Evolutionary conservation across 2,113 vertebrate genomes (phyloP), one percentile per base, ranked within the genome.

Genomic region (Promerops cafer): DNA sequence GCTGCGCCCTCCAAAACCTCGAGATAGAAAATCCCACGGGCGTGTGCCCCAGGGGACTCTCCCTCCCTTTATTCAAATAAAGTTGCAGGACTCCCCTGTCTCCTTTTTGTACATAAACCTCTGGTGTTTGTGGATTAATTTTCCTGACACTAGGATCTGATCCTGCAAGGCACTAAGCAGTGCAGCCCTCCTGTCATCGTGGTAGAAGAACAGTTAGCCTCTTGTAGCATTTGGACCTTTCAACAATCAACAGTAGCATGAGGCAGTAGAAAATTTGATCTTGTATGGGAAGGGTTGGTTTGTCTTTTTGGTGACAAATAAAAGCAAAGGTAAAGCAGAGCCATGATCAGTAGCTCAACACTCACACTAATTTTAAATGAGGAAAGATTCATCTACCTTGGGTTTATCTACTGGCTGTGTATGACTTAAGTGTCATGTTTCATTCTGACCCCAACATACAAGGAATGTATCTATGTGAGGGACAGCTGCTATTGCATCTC

Each of bases 1-100:
- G 12, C 40, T 39, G 59, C 0, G 0, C 28, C 18, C 23, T 47
- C 23, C 0, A 0, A 72, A 45, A 63, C 14, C 1, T 4, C 0
- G 18, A 3, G 49, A 28, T 49, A 39, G n/a, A 47, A 70, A 74
- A 72, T 6, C 5, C 40, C 9, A 3, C 0, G 2, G 52, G 18
- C 1, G 8, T 49, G 40, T 28, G n/a, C 23, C 12, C 11, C 15
- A 8, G 15, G 26, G 50, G 6, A 18, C 9, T 16, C n/a, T 74
- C 4, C 39, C 28, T 54, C 18, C 12, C 15, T 64, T 47, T 40
- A 47, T 39, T 84, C 2, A 0, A 64, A 39, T n/a, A 5, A 40
- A 56, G 8, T 64, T 64, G 15, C 11, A 84, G 18, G n/a, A n/a
- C n/a, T 84, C 9, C 11, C 56, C 50, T 64, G 82, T 64, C n/a